These are phyloP conservation scores for Parazoanthus swiftii DNA, from an alignment of 92 coral and sea anemone species.

Conservation along the genomic window DNA sequence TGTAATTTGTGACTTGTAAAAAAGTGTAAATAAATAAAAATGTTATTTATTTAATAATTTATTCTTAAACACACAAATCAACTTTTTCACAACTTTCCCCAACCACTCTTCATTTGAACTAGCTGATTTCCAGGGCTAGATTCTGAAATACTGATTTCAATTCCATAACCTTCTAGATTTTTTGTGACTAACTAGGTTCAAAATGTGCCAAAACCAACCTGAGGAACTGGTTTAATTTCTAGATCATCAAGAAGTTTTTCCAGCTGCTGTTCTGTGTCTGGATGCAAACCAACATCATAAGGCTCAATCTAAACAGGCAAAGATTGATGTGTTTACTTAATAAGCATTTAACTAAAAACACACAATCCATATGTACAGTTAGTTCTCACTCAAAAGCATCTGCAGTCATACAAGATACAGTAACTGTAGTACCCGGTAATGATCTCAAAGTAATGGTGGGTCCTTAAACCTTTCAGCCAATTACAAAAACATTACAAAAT, in stretches of 20 bases:
- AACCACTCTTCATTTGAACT: not conserved
- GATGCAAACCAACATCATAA: slow-evolving; percentile 87
- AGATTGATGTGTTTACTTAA: not conserved
- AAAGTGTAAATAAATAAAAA: too few species aligned
- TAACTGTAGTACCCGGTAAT: too few species aligned
- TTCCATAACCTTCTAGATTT: not conserved
- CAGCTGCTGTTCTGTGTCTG: slow-evolving; percentile 85
- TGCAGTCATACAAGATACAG: too few species aligned
- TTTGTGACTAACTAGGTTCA: not conserved
- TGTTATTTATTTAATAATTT: too few species aligned
- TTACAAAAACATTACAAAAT: too few species aligned
- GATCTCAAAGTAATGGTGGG: too few species aligned
- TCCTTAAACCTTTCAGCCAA: too few species aligned
- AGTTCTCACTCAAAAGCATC: too few species aligned
- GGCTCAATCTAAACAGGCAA: slow-evolving; percentile 75
- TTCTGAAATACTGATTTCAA: not conserved
- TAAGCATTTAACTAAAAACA: not conserved
- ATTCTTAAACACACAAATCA: not conserved
- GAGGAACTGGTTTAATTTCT: slow-evolving; percentile 84
- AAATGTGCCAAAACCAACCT: slow-evolving; percentile 51
- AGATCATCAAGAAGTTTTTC: slow-evolving; percentile 75
- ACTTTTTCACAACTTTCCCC: not conserved
- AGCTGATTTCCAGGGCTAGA: not conserved
- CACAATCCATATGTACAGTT: too few species aligned
- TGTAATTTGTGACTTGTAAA: too few species aligned